Base-by-base conservation (phyloP, 2,113 vertebrate genomes). In the Ailuropoda melanoleuca region DNA sequence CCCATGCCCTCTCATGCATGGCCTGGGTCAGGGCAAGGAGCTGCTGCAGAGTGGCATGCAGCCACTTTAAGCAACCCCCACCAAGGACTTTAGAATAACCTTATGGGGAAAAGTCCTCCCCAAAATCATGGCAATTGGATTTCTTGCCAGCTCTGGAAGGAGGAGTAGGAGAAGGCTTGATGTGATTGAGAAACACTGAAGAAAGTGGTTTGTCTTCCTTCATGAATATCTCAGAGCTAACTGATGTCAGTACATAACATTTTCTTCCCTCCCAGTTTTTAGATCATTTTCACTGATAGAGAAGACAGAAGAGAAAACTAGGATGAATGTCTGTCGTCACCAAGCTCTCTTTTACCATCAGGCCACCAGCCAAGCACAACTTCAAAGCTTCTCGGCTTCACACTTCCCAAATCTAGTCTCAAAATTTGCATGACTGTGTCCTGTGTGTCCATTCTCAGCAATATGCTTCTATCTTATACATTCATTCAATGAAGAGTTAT, bases 21-120 rank as follows among this genome's bases (percentile, higher is more conserved):
- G 39, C 34, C 48, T 29, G 53, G n/a, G 56, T 56, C 60, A 74
- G 66, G 56, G 37, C 74, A 21, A 50, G 55, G 53, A 90, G 74
- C n/a, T 8, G 7, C 12, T 0, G 60, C 1, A 4, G 15, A 19
- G 58, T 18, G 17, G 8, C 48, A 15, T 1, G 3, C 6, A 46
- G 64, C 31, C 78, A 17, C 53, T 78, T 34, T 43, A n/a, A 83
- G 34, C 31, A 5, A 2, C 5, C 11, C 12, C 8, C 21, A 2
- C 13, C 43, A n/a, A 37, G 37, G 53, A 48, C 18, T 9, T 77
- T 26, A 9, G 37, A 48, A 48, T 31, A 29, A 55, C 13, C 31
- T 39, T 29, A 14, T 4, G 8, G 68, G 60, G 64, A 74, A 85
- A 53, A 56, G 34, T 9, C 23, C 60, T 48, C 66, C 88, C 34